Evolutionary conservation across 2,797 vertebrate species (phyloP).

Genomic region (Calcarius lapponicus): DNA sequence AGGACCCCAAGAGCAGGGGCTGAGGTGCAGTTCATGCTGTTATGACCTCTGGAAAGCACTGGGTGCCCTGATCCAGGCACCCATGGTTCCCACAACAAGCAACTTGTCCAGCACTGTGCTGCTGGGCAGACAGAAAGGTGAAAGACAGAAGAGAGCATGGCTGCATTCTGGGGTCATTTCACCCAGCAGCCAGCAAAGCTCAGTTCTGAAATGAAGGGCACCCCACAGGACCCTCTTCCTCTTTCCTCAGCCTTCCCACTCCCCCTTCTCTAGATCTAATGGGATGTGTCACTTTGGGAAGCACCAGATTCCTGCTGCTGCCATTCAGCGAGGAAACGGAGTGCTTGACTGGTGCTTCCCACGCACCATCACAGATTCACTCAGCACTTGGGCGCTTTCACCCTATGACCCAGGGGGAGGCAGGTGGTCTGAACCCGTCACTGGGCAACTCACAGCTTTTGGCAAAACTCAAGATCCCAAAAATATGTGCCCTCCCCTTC

Average conservation of each 20-base stretch:
- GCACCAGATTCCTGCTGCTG: rapidly evolving
- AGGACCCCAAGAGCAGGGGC: not conserved
- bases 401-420: rapidly evolving
- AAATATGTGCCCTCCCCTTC: slow-evolving; percentile 42
- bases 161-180: rapidly evolving
- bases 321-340: rapidly evolving
- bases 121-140: rapidly evolving
- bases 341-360: rapidly evolving
- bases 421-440: not conserved
- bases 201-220: not conserved
- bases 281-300: rapidly evolving
- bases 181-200: not conserved
- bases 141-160: rapidly evolving
- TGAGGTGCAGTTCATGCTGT: not conserved
- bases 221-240: rapidly evolving
- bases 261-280: not conserved
- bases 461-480: not conserved
- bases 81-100: rapidly evolving
- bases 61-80: rapidly evolving
- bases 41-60: rapidly evolving
- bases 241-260: not conserved
- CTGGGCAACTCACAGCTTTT: not conserved
- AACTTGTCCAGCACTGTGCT: rapidly evolving
- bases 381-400: not conserved
- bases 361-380: rapidly evolving